Percentiles rank a stretch among this genome's conserved stretches.
Evolutionary conservation across 2,113 vertebrate species (phyloP).

Genomic region (Amazona vittata): DNA sequence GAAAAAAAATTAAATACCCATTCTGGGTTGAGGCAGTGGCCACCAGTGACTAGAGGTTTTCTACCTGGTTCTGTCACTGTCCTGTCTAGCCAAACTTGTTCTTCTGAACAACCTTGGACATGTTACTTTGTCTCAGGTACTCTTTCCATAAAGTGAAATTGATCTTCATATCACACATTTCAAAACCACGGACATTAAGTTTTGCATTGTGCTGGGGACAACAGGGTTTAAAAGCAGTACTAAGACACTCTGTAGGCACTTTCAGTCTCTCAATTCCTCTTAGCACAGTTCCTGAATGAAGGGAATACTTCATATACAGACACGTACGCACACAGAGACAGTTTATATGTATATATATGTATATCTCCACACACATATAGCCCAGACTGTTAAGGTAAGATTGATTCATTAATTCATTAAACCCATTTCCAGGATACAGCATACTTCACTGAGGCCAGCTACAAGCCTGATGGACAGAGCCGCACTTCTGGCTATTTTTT

Average conservation of each 20-base stretch:
- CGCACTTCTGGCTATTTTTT: constrained; percentile 50
- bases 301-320: neutral
- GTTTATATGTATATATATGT: no score
- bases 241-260: neutral
- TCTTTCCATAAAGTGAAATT: constrained; percentile 35
- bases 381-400: neutral
- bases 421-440: neutral
- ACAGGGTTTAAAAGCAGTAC: neutral
- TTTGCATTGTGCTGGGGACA: neutral
- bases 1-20: neutral
- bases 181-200: constrained; percentile 11
- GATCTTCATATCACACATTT: constrained; percentile 28
- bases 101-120: neutral
- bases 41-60: neutral
- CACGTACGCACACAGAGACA: neutral
- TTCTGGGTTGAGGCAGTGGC: neutral
- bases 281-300: neutral
- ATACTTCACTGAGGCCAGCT: constrained; percentile 1
- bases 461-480: constrained; percentile 8
- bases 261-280: neutral
- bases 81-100: neutral
- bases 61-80: neutral
- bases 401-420: constrained; percentile 8
- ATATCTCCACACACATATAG: neutral
- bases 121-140: neutral